These are phyloP conservation scores for Gryllus bimaculatus DNA, from an alignment of 1,140 invertebrate genomes.

Conservation along the genomic window DNA sequence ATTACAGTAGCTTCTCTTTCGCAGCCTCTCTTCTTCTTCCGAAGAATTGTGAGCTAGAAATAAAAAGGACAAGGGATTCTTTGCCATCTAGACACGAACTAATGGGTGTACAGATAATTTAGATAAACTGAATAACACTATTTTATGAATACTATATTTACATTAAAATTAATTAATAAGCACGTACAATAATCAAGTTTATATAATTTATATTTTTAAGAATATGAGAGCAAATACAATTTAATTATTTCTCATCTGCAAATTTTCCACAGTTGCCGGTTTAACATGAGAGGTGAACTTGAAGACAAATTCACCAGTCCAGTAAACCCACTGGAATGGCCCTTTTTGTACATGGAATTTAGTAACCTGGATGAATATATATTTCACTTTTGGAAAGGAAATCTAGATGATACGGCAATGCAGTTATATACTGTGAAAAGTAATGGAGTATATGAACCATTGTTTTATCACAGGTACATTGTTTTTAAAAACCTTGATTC, in stretches of 20 bases:
- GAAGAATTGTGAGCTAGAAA: too few relatives aligned
- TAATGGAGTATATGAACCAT: slow-evolving; percentile 46
- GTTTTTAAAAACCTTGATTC: neutral
- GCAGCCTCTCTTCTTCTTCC: too few relatives aligned
- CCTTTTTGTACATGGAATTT: slow-evolving; percentile 65
- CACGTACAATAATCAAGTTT: too few relatives aligned
- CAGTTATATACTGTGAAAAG: slow-evolving; percentile 50
- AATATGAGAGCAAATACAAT: too few relatives aligned
- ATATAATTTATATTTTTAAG: too few relatives aligned
- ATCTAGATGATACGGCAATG: slow-evolving; percentile 62
- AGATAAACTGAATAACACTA: too few relatives aligned
- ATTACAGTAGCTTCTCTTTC: too few relatives aligned
- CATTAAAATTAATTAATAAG: too few relatives aligned
- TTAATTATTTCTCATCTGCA: neutral
- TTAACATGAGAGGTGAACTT: slow-evolving; percentile 56
- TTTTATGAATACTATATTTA: too few relatives aligned
- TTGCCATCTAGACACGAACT: too few relatives aligned
- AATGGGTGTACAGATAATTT: too few relatives aligned
- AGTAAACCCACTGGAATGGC: slow-evolving; percentile 52
- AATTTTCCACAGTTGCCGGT: slow-evolving; percentile 46
- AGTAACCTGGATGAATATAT: slow-evolving; percentile 57
- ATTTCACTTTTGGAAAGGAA: slow-evolving; percentile 68
- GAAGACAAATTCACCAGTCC: slow-evolving; percentile 36
- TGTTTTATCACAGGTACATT: slow-evolving; percentile 62
- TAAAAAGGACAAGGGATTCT: too few relatives aligned